phyloP scores from a whole-genome alignment of 2,888 invertebrate species.

The Steinernema carpocapsae region DNA sequence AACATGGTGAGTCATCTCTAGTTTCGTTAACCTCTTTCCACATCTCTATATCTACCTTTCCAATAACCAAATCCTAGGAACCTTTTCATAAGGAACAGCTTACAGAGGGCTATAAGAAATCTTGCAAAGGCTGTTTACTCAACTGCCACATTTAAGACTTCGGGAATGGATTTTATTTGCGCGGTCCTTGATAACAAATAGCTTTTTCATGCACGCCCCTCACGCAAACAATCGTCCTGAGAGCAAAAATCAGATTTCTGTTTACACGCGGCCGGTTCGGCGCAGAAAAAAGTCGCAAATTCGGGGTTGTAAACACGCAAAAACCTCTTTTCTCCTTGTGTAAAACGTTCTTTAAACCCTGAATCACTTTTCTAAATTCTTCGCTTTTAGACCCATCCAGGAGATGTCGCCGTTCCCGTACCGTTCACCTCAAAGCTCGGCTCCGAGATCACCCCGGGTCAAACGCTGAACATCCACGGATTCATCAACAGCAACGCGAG shows the following conservation, averaged over 20 bases:
- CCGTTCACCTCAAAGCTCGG: conserved; percentile 60
- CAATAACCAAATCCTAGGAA: too few relatives aligned
- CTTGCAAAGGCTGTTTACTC: too few relatives aligned
- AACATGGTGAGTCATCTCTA: conserved; percentile 27
- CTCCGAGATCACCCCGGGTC: conserved; percentile 54
- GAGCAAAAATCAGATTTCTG: neutral
- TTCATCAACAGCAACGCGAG: conserved; percentile 51
- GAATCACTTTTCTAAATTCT: too few relatives aligned
- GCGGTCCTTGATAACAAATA: too few relatives aligned
- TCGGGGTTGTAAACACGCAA: too few relatives aligned
- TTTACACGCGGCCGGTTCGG: neutral
- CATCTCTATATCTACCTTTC: too few relatives aligned
- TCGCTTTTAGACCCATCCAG: conserved; percentile 40
- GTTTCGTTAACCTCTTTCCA: neutral
- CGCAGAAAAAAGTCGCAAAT: neutral
- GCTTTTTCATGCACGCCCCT: neutral
- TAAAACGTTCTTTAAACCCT: too few relatives aligned
- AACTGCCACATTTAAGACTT: too few relatives aligned
- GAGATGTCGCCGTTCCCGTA: conserved; percentile 50
- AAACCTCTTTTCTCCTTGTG: too few relatives aligned
- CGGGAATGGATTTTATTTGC: too few relatives aligned
- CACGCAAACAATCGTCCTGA: neutral
- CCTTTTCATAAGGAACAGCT: too few relatives aligned
- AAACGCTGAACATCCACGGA: conserved; percentile 61
- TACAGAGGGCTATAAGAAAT: too few relatives aligned